Evolutionary conservation across 2,888 invertebrate genomes (phyloP), one percentile per base, ranked within the genome.

Genomic region (Andrena bucephala): DNA sequence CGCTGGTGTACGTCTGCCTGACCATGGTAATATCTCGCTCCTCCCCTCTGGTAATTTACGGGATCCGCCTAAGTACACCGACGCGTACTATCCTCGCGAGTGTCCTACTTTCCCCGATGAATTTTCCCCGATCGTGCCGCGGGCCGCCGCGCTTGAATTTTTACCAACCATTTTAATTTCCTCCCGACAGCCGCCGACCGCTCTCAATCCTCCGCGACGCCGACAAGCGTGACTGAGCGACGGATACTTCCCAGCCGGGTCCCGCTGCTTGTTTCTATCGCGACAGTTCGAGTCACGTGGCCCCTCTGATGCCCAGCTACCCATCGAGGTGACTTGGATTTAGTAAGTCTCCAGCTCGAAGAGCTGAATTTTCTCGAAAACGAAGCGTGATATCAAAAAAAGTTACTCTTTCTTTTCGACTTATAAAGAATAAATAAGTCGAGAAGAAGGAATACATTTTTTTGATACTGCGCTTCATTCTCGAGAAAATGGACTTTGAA

Each of bases 41-140:
- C 76, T 57, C 78, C 77, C 57, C 70, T 74, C 69, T 31, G 75
- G 77, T 87, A 84, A 87, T 88, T 87, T 87, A 88, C 78, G 86
- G 81, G 80, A 68, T 54, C 62, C 67, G 62, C 59, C 83, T 86
- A 86, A 81, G 73, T 85, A 85, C 81, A 77, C 75, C 68, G 71
- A 74, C 72, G 68, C 77, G 73, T 73, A 85, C 81, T 70, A 77
- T 62, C 73, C 79, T 77, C 75, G 62, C 74, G 59, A 77, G 74
- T 72, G 85, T 63, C 74, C 81, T 68, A 83, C 77, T 79, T 83
- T 81, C 81, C 60, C 63, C 75, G 82, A 85, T 83, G 79, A 84
- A 85, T 87, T 85, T 81, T 73, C 83, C 79, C 60, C 81, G 79
- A 79, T 85, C 83, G 73, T 27, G 54, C 73, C 27, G 57, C 68